Evolutionary conservation across 2,888 invertebrate genomes (phyloP), one percentile per base, ranked within the genome.

Genomic region (Aethes cnicana): DNA sequence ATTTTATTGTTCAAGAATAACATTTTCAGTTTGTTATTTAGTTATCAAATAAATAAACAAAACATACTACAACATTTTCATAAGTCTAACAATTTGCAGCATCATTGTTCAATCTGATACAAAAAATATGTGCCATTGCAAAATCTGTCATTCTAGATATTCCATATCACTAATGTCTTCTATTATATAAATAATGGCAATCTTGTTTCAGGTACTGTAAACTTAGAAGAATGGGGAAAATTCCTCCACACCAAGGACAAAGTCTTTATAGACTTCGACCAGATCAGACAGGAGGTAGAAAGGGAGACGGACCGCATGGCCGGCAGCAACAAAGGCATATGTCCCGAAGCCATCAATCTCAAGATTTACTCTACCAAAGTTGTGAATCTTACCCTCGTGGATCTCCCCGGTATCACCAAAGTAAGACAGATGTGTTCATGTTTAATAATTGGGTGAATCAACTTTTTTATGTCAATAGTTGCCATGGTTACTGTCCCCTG

Each of bases 321-420:
- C 4, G 99, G 99, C 23, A 93, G 77, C 62, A 99, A 99, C 81
- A 99, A 99, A 91, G 98, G 98, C 46, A 98, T 99, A 58, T 97
- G 97, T 70, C 93, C 95, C 0, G 98, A 98, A 67, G 96, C 99
- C 0, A 99, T 99, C 66, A 97, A 95, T 77, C 91, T 99, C 55
- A 99, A 98, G 87, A 98, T 99, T 72, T 99, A 91, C 81, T 99
- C 99, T 0, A 93, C 95, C n/a, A 93, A 93, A 63, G 99, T 99
- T 23, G 97, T 99, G 43, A 99, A 98, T 81, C 90, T 97, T 44
- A 98, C 99, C 0, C 90, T 99, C 36, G 98, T 99, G 37, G 99
- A 99, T 91, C 90, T 99, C 36, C 99, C 99, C 46, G 99, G 99
- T 54, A 96, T 99, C 56, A 99, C 99, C 32, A 99, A 99, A 91